Evolutionary conservation across 1,140 invertebrate genomes (phyloP).

Genomic region (Potamilus streckersoni): DNA sequence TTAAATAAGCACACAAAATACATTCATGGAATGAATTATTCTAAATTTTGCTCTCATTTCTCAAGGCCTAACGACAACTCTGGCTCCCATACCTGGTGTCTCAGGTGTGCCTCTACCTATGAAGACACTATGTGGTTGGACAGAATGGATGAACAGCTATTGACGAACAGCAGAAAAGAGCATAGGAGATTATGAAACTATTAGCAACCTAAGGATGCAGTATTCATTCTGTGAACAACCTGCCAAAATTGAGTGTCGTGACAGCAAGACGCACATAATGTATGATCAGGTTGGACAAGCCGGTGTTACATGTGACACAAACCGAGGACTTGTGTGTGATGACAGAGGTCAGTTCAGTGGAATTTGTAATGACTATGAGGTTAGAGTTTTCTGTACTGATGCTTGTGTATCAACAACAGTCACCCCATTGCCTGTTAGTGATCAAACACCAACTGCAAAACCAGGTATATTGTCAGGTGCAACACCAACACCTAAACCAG

Average conservation of each 20-base stretch:
- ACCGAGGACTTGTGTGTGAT: slow-evolving; percentile 49
- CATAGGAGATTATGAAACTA: slow-evolving; percentile 46
- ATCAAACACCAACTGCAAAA: slow-evolving; percentile 3
- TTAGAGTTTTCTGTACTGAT: slow-evolving; percentile 49
- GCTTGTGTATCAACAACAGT: slow-evolving; percentile 31
- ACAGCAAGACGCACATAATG: slow-evolving; percentile 23
- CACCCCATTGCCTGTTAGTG: slow-evolving; percentile 6
- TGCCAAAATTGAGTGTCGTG: slow-evolving; percentile 25
- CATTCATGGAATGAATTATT: too few relatives aligned
- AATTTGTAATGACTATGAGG: slow-evolving; percentile 50
- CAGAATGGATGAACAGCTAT: slow-evolving; percentile 47
- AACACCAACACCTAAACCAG: slow-evolving; percentile 14
- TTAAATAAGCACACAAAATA: too few relatives aligned
- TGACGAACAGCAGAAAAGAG: slow-evolving; percentile 16
- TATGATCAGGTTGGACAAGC: slow-evolving; percentile 36
- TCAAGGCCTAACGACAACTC: background rate
- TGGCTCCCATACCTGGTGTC: slow-evolving; percentile 16
- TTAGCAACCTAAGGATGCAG: slow-evolving; percentile 33
- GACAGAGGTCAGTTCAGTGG: slow-evolving; percentile 39
- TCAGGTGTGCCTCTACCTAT: slow-evolving; percentile 28
- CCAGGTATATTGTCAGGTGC: slow-evolving; percentile 3
- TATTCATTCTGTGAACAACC: slow-evolving; percentile 26
- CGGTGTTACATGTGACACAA: slow-evolving; percentile 49
- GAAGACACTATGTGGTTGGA: slow-evolving; percentile 43
- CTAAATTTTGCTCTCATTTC: too few relatives aligned